Evolutionary conservation across 2,797 vertebrate species (phyloP), one percentile per base, ranked within the genome.

Genomic region (Rhodeus uyekii): DNA sequence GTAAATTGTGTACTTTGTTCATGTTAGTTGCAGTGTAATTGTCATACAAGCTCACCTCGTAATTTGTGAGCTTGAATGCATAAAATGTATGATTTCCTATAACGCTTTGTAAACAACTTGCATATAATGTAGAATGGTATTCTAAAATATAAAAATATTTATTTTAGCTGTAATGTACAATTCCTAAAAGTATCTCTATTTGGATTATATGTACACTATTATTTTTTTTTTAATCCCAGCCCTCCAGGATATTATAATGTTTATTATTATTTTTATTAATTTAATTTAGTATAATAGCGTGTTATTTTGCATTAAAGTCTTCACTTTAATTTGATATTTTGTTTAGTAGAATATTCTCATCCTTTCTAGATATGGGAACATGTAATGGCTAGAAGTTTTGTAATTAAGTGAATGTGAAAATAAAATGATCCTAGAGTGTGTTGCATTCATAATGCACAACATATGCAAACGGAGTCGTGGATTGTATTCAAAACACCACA

Each of bases 371-470:
- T 53, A 74, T 74, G 72, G 13, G 38, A 44, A 58, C 14, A 58
- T 61, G 55, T 58, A 61, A 76, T 60, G 36, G 38, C 3, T 38
- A 76, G 34, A 53, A 16, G 46, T 53, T 58, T 76, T 76, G 55
- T 61, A 44, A 61, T 76, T 39, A 44, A 29, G 55, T 76, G 38
- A 76, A 44, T 61, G 55, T 61, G 55, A 61, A 76, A 76, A 76
- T 76, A 76, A 76, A 76, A 39, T 42, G 3, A 42, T 74, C 36
- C 72, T 76, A 19, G 53, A 60, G 55, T 60, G 55, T 76, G 73
- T 61, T 76, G 55, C 73, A 76, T 76, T 61, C 55, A 61, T 76
- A 76, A 76, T 61, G 73, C 73, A 61, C 55, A 76, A 44, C 38
- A 76, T 27, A 76, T 44, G 38, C 38, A 61, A 60, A 60, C 24